A percentile compares a stretch with the other conserved stretches of the same genome.
Evolutionary conservation across 1,140 invertebrate species (phyloP).

Genomic region (Chrysoperla carnea): DNA sequence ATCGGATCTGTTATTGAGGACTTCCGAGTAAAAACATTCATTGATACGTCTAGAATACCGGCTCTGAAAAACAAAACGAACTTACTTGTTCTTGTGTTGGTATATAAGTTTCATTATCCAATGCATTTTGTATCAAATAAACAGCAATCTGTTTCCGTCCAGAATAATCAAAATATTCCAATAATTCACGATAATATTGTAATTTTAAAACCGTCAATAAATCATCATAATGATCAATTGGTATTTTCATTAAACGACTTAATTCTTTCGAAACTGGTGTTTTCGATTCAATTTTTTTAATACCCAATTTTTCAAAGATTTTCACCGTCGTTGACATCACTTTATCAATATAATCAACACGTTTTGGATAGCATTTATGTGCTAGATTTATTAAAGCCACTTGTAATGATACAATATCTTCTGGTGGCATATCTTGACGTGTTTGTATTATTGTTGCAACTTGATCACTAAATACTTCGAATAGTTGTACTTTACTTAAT

Average conservation of each 20-base stretch:
- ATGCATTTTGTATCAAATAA: constrained; percentile 72
- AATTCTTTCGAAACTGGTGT: constrained; percentile 81
- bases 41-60: too few species aligned
- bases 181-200: constrained; percentile 66
- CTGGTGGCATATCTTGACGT: constrained; percentile 81
- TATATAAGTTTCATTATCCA: constrained; percentile 78
- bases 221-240: constrained; percentile 89
- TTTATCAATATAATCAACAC: constrained; percentile 89
- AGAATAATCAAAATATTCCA: constrained; percentile 78
- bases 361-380: constrained; percentile 89
- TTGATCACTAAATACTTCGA: constrained; percentile 98
- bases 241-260: constrained; percentile 82
- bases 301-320: constrained; percentile 19
- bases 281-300: constrained; percentile 49
- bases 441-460: constrained; percentile 86
- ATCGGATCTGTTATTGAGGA: too few species aligned
- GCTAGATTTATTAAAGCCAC: constrained; percentile 89
- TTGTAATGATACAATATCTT: constrained; percentile 93
- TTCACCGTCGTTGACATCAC: constrained; percentile 81
- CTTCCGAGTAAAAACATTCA: too few species aligned
- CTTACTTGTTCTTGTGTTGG: constrained; percentile 63
- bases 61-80: too few species aligned
- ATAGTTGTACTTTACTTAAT: constrained; percentile 78
- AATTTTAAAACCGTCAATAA: constrained; percentile 70
- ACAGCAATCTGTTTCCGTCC: constrained; percentile 75